Evolutionary conservation across 1,140 invertebrate genomes (phyloP).

Genomic region (Drosophila cardini): DNA sequence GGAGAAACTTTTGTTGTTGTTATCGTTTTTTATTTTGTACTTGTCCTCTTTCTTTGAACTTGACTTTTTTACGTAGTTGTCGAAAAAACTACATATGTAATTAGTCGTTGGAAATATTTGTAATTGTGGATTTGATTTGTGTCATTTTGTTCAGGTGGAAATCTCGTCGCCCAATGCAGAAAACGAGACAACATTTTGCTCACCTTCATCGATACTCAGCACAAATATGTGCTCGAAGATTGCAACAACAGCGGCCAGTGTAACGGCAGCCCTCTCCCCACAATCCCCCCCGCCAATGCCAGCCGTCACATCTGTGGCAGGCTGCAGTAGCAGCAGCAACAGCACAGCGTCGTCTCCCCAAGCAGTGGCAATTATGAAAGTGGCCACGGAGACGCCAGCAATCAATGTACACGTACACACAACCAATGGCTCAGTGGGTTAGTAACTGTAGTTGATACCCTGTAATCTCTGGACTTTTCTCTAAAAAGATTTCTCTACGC

Average conservation of each 20-base stretch:
- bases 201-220: conserved; percentile 82
- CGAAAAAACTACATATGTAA: conserved; percentile 1
- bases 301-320: conserved; percentile 36
- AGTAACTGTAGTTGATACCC: neutral
- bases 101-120: too few species aligned
- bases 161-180: conserved; percentile 88
- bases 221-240: conserved; percentile 84
- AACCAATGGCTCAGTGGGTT: conserved; percentile 14
- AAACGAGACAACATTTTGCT: conserved; percentile 83
- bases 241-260: conserved; percentile 75
- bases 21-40: neutral
- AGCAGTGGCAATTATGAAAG: neutral
- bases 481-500: neutral
- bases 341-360: neutral
- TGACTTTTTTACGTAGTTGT: conserved; percentile 10
- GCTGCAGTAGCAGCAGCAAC: neutral
- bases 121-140: conserved; percentile 5
- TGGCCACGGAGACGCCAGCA: conserved; percentile 9
- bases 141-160: conserved; percentile 68
- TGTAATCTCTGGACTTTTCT: neutral
- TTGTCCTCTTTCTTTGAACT: conserved; percentile 14
- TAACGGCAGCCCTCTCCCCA: conserved; percentile 72
- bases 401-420: conserved; percentile 8
- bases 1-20: conserved; percentile 6
- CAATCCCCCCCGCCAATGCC: conserved; percentile 51